Base-by-base conservation (phyloP, 2,797 vertebrate species). In the Acestrorhynchus altus region DNA sequence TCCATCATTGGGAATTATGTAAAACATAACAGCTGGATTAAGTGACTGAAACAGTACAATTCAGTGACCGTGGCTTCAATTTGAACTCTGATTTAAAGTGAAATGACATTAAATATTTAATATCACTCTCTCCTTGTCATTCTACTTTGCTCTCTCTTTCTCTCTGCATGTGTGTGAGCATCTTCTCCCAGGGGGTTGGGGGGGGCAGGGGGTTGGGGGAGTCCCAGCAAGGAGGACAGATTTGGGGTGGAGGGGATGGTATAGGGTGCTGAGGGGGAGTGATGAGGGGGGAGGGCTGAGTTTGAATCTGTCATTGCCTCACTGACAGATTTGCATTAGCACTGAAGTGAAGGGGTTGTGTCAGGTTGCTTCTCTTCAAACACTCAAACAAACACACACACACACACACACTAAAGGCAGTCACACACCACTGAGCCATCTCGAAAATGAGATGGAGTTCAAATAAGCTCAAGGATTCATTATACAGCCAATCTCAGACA, bases 381-480 rank as follows among this genome's bases (percentile, higher is more conserved):
- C 40, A 47, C 51, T 57, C 51, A 46, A 35, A 15, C 51, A 70
- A 8, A 70, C 9, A 24, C 40, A 61, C 56, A 54, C 24, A 46
- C 51, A 67, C 51, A 46, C 49, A 20, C 51, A 61, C 8, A 70
- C 16, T 16, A 22, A 60, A 26, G 35, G 70, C 69, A 74, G 83
- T 81, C 80, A 82, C 83, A 82, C 77, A 60, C 80, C 83, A 82
- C 59, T 82, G 80, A 81, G 76, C 70, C 67, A 76, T 77, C 74
- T 74, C 77, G 56, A 74, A 77, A 81, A 84, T 77, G 79, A 82
- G 83, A 84, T 84, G 70, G 74, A 80, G 77, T 81, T 81, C 81
- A 82, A 82, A 84, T 84, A 84, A 84, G 77, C 78, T 84, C 80
- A 79, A 72, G 76, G 74, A 84, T 84, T 84, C 80, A 84, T 84